A percentile compares a stretch with the other conserved stretches of the same genome.
These are phyloP conservation scores for Bovichtus diacanthus DNA, from an alignment of 2,797 vertebrate species.

Conservation along the genomic window DNA sequence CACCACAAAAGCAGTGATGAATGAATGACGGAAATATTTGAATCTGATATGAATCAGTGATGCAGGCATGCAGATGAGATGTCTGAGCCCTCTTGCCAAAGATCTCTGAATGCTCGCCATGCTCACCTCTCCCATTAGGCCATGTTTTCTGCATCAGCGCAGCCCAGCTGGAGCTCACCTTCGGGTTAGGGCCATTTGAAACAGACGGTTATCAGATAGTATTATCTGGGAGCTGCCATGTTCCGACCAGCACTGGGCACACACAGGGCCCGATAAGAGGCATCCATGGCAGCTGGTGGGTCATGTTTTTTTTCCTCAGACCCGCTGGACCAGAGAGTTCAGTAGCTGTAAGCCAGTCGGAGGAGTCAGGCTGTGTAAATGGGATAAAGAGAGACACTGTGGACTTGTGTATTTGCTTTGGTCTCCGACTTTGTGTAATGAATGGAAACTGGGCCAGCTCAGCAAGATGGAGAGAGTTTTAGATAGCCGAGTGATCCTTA, in stretches of 20 bases:
- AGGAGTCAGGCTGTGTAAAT: conserved; percentile 63
- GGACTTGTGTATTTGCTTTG: conserved; percentile 53
- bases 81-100: background rate
- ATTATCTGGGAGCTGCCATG: conserved; percentile 67
- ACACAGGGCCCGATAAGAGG: conserved; percentile 72
- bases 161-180: conserved; percentile 55
- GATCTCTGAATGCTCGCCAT: conserved; percentile 13
- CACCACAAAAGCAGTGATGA: background rate
- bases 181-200: conserved; percentile 59
- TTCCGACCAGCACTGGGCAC: conserved; percentile 61
- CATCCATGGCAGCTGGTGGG: conserved; percentile 57
- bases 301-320: conserved; percentile 60
- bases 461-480: conserved; percentile 22
- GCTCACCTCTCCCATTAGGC: conserved; percentile 16
- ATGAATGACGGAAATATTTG: background rate
- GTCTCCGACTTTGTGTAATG: conserved; percentile 40
- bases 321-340: conserved; percentile 50
- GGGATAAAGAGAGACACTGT: conserved; percentile 53
- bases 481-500: conserved; percentile 14
- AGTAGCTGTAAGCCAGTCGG: conserved; percentile 39
- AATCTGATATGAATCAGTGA: conserved; percentile 1
- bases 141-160: conserved; percentile 40
- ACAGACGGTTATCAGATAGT: conserved; percentile 66
- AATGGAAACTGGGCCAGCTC: conserved; percentile 30
- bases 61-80: conserved; percentile 29